phyloP scores from a whole-genome alignment of 1,140 invertebrate genomes.

The Drosophila lacertosa region DNA sequence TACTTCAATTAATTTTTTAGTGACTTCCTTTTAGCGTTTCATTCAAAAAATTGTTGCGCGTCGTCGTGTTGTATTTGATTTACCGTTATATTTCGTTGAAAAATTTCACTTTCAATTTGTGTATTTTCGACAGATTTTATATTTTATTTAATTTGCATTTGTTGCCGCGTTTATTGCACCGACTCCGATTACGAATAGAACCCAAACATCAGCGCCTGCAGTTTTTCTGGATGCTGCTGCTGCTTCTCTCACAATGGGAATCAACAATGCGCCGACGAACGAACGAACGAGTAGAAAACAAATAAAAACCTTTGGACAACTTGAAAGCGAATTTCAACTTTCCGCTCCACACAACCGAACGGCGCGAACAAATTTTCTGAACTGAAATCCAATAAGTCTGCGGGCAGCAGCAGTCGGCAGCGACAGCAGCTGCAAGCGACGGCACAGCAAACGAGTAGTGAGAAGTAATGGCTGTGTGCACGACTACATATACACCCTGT shows the following conservation, averaged over 20 bases:
- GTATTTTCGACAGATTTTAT: slow-evolving; percentile 25
- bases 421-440: slow-evolving; percentile 55
- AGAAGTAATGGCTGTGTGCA: neutral
- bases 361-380: slow-evolving; percentile 67
- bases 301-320: slow-evolving; percentile 55
- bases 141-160: slow-evolving; percentile 39
- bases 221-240: slow-evolving; percentile 36
- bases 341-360: slow-evolving; percentile 76
- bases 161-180: slow-evolving; percentile 38
- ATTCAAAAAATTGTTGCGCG: slow-evolving; percentile 67
- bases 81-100: slow-evolving; percentile 55
- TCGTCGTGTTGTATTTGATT: slow-evolving; percentile 63
- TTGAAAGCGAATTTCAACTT: slow-evolving; percentile 61
- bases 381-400: slow-evolving; percentile 55
- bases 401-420: slow-evolving; percentile 37
- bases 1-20: slow-evolving; percentile 23
- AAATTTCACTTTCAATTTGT: slow-evolving; percentile 75
- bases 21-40: slow-evolving; percentile 44
- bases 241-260: slow-evolving; percentile 59
- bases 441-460: slow-evolving; percentile 28
- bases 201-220: slow-evolving; percentile 33
- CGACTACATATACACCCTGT: slow-evolving; percentile 23
- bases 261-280: slow-evolving; percentile 54
- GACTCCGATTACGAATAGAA: slow-evolving; percentile 31
- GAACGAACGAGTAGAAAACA: slow-evolving; percentile 55